Conservation (phyloP, 2,113 vertebrate genomes). For the Pogonocichla stellata region DNA sequence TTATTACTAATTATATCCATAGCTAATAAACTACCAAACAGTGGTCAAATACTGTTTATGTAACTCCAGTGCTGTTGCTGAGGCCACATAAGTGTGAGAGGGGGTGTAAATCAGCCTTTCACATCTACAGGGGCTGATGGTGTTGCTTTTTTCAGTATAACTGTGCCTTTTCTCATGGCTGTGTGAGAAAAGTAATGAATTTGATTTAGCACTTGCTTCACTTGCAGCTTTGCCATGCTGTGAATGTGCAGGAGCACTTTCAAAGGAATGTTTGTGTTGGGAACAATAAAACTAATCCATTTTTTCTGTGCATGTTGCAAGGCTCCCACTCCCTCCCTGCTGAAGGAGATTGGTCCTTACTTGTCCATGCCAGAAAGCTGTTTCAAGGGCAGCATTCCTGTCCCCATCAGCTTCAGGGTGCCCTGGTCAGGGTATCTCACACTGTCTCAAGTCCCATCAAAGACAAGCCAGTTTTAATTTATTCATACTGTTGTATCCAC, state of each 20-base stretch:
- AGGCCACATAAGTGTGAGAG: background rate
- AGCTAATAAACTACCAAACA: background rate
- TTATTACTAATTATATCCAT: background rate
- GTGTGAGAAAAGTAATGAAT: background rate
- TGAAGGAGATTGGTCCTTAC: background rate
- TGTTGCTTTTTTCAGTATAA: background rate
- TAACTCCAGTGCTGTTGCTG: fast-evolving
- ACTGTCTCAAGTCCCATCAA: background rate
- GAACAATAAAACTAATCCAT: background rate
- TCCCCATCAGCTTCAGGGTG: background rate
- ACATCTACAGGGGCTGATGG: background rate
- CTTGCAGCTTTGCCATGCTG: background rate
- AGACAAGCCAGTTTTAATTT: background rate
- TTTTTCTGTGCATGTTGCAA: background rate
- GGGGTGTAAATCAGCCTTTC: background rate
- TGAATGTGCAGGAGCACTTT: background rate
- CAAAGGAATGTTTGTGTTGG: background rate
- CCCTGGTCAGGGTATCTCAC: background rate
- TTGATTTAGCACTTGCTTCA: background rate
- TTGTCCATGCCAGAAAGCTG: background rate
- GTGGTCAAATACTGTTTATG: background rate
- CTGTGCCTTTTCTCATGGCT: background rate
- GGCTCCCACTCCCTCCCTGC: background rate
- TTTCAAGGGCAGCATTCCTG: background rate
- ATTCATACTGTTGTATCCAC: background rate